Conservation (phyloP, 2,797 vertebrate species). For the Pangasius sanitwongsei region DNA sequence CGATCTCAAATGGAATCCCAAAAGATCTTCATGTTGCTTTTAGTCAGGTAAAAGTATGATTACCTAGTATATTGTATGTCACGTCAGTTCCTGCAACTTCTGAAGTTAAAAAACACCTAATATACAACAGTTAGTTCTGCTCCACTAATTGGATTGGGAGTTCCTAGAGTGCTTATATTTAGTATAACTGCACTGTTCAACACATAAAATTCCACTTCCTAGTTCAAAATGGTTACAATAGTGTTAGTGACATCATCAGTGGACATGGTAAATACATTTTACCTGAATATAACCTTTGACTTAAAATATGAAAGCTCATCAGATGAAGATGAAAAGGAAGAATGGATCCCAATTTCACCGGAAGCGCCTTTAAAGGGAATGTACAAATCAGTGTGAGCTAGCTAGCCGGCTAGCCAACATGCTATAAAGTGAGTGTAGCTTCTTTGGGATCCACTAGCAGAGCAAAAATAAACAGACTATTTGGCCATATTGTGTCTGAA, state of each 20-base stretch:
- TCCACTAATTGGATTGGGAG: background rate
- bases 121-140: background rate
- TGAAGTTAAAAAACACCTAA: background rate
- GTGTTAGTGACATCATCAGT: background rate
- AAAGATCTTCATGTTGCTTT: background rate
- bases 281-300: background rate
- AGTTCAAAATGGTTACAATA: background rate
- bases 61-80: background rate
- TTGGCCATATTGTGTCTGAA: background rate
- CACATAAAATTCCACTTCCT: background rate
- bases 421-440: background rate
- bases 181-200: background rate
- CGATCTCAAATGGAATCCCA: background rate
- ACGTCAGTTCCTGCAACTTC: background rate
- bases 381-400: background rate
- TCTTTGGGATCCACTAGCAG: background rate
- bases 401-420: background rate
- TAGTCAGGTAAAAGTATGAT: background rate
- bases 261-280: background rate
- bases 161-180: background rate
- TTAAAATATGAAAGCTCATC: background rate
- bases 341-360: background rate
- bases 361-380: background rate
- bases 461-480: background rate
- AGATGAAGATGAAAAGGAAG: background rate